These are phyloP conservation scores for Colletes gigas DNA, from an alignment of 1,140 invertebrate species.

Conservation along the genomic window DNA sequence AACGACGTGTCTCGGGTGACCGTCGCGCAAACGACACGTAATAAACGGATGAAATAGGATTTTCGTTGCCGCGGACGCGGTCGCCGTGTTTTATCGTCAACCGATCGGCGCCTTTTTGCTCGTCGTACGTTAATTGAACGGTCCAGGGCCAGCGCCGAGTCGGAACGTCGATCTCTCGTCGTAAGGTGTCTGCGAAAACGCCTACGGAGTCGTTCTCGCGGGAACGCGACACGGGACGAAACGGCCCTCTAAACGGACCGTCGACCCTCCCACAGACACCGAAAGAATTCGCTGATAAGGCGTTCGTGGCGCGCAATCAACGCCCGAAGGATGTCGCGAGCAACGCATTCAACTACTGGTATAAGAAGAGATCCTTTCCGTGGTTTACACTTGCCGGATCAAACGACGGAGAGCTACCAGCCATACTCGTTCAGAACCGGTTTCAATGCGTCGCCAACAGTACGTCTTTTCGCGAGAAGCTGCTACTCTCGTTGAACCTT, in stretches of 20 bases:
- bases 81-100: constrained; percentile 1
- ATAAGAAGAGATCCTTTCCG: constrained; percentile 63
- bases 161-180: neutral
- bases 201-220: constrained; percentile 6
- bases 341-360: constrained; percentile 31
- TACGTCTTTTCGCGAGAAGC: constrained; percentile 60
- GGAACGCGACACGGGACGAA: neutral
- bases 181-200: constrained; percentile 23
- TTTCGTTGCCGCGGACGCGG: neutral
- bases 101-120: neutral
- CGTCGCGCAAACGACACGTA: too few species aligned
- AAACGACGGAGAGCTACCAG: constrained; percentile 61
- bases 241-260: neutral
- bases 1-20: neutral
- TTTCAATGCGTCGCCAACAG: constrained; percentile 69
- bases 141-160: neutral
- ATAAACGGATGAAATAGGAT: neutral
- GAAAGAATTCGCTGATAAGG: constrained; percentile 20
- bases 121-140: constrained; percentile 29
- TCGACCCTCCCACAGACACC: neutral
- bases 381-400: constrained; percentile 70
- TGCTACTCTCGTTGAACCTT: constrained; percentile 51
- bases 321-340: neutral
- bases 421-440: constrained; percentile 74
- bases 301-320: neutral